Conservation (phyloP, 2,888 invertebrate genomes). For the Ichneumon xanthorius region DNA sequence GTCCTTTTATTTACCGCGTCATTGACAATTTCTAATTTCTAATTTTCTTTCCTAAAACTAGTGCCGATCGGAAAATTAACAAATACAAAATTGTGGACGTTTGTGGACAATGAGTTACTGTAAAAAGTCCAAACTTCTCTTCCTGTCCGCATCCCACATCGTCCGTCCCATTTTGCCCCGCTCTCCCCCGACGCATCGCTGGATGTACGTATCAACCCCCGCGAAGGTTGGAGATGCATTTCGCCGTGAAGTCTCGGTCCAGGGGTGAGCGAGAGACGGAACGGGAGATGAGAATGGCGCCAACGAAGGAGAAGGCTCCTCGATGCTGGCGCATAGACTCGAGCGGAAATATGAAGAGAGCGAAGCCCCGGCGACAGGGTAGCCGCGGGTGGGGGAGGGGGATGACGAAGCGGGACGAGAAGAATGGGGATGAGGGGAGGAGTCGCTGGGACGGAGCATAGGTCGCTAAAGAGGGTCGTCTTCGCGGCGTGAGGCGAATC, state of each 20-base stretch:
- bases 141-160: too few relatives aligned
- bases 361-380: neutral
- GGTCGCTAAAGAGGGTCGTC: conserved; percentile 35
- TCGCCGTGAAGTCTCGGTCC: conserved; percentile 44
- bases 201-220: conserved; percentile 10
- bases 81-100: too few relatives aligned
- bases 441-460: conserved; percentile 14
- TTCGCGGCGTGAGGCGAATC: conserved; percentile 48
- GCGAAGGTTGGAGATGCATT: conserved; percentile 40
- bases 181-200: too few relatives aligned
- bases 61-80: too few relatives aligned
- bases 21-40: too few relatives aligned
- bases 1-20: too few relatives aligned
- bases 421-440: conserved; percentile 32
- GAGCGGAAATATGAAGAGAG: conserved; percentile 61
- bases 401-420: conserved; percentile 53
- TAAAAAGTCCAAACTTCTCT: too few relatives aligned
- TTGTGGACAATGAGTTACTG: too few relatives aligned
- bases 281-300: conserved; percentile 68
- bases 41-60: too few relatives aligned
- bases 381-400: neutral
- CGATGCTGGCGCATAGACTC: conserved; percentile 29
- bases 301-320: conserved; percentile 19
- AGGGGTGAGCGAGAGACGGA: conserved; percentile 60
- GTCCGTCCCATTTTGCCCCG: too few relatives aligned